phyloP scores from a whole-genome alignment of 1,140 invertebrate species.

The Dreissena rostriformis region DNA sequence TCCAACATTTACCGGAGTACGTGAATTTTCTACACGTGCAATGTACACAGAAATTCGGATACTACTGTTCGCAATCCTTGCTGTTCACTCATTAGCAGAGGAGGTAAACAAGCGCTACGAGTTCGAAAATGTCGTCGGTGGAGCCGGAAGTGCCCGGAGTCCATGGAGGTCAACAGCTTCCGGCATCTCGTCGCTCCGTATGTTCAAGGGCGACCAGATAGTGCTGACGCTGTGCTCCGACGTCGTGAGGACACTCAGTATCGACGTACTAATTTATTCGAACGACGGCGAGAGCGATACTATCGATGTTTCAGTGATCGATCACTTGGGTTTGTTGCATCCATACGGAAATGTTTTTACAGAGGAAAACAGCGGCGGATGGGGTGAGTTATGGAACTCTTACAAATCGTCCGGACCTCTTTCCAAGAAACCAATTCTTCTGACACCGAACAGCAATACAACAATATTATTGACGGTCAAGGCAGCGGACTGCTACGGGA shows the following conservation, averaged over 20 bases:
- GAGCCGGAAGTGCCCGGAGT: conserved; percentile 6
- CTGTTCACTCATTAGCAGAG: no score
- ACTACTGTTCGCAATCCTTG: no score
- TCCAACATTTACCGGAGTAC: no score
- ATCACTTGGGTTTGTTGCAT: neutral
- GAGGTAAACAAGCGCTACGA: conserved; percentile 4
- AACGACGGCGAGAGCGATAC: conserved; percentile 41
- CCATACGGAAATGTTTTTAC: neutral
- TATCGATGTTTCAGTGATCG: neutral
- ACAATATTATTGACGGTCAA: neutral
- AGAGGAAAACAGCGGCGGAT: neutral
- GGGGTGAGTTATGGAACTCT: conserved; percentile 13
- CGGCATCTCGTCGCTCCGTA: conserved; percentile 4
- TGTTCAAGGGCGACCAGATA: conserved; percentile 33
- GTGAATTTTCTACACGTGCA: no score
- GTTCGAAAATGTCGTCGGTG: conserved; percentile 32
- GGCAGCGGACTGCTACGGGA: neutral
- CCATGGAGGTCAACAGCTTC: conserved; percentile 45
- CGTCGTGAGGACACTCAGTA: neutral
- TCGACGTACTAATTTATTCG: conserved; percentile 14
- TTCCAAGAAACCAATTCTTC: no score
- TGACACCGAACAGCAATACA: no score
- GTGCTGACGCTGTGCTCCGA: conserved; percentile 5
- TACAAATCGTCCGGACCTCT: neutral
- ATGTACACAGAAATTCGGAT: no score